Conservation (phyloP, 1,140 invertebrate species). For the Artemia franciscana region DNA sequence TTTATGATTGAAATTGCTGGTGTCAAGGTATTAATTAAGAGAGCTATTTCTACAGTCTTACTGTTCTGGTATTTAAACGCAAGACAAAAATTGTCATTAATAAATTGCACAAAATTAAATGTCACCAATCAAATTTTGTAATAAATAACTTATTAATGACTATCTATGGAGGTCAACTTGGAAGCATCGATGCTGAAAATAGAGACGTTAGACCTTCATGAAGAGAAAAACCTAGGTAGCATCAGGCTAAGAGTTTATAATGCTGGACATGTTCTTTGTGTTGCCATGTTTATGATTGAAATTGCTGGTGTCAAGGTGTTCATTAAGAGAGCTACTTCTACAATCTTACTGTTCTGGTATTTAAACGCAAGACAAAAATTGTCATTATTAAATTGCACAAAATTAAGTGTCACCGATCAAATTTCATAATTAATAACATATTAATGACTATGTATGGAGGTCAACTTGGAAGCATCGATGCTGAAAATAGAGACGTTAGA, state of each 20-base stretch:
- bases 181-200: slow-evolving; percentile 97
- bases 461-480: slow-evolving; percentile 89
- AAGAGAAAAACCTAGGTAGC: slow-evolving; percentile 90
- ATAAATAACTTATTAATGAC: slow-evolving; percentile 87
- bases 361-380: too few relatives aligned
- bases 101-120: too few relatives aligned
- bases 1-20: slow-evolving; percentile 99
- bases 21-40: slow-evolving; percentile 63
- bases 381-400: too few relatives aligned
- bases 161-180: slow-evolving; percentile 90
- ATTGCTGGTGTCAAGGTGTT: slow-evolving; percentile 88
- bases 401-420: too few relatives aligned
- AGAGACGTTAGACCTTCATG: slow-evolving; percentile 93
- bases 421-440: too few relatives aligned
- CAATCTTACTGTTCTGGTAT: too few relatives aligned
- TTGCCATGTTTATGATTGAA: slow-evolving; percentile 99
- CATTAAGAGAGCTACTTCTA: too few relatives aligned
- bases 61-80: too few relatives aligned
- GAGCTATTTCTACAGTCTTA: too few relatives aligned
- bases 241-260: slow-evolving; percentile 97
- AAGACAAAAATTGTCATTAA: too few relatives aligned
- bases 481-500: slow-evolving; percentile 96
- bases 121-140: too few relatives aligned
- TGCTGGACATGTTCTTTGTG: slow-evolving; percentile 93
- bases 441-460: slow-evolving; percentile 92